These are phyloP conservation scores for Melieria picta DNA, from an alignment of 2,888 invertebrate genomes.

Conservation along the genomic window DNA sequence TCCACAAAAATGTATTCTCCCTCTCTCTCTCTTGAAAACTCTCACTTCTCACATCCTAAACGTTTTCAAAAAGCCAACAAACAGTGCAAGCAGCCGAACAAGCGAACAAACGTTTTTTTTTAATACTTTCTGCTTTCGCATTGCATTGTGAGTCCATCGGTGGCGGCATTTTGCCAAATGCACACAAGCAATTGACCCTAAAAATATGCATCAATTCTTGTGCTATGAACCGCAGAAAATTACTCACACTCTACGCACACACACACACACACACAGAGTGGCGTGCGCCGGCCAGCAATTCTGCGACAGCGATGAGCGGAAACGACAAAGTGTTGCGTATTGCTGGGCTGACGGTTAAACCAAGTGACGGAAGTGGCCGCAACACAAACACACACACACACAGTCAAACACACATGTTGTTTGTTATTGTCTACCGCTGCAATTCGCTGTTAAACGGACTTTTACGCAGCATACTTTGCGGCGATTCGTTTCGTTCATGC, in stretches of 20 bases:
- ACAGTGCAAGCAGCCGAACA: too few relatives aligned
- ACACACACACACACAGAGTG: slow-evolving; percentile 7
- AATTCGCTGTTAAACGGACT: too few relatives aligned
- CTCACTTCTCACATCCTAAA: slow-evolving; percentile 9
- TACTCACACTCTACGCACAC: slow-evolving; percentile 28
- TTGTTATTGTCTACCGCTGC: too few relatives aligned
- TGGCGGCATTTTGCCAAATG: slow-evolving; percentile 22
- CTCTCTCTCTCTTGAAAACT: slow-evolving; percentile 3
- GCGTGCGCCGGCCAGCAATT: background rate
- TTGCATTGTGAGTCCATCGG: background rate
- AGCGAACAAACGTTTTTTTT: too few relatives aligned
- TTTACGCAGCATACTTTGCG: too few relatives aligned
- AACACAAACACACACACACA: background rate
- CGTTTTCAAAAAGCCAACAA: background rate
- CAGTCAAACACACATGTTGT: background rate
- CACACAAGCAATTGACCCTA: slow-evolving; percentile 28
- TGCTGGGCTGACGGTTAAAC: too few relatives aligned
- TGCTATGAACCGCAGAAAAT: slow-evolving; percentile 29
- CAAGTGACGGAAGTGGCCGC: background rate
- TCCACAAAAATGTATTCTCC: background rate
- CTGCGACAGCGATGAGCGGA: too few relatives aligned
- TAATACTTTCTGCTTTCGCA: too few relatives aligned
- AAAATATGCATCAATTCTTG: slow-evolving; percentile 29
- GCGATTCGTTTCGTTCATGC: background rate
- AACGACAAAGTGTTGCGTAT: too few relatives aligned